These are phyloP conservation scores for Heliconius nattereri DNA, from an alignment of 1,140 invertebrate species.

Conservation along the genomic window DNA sequence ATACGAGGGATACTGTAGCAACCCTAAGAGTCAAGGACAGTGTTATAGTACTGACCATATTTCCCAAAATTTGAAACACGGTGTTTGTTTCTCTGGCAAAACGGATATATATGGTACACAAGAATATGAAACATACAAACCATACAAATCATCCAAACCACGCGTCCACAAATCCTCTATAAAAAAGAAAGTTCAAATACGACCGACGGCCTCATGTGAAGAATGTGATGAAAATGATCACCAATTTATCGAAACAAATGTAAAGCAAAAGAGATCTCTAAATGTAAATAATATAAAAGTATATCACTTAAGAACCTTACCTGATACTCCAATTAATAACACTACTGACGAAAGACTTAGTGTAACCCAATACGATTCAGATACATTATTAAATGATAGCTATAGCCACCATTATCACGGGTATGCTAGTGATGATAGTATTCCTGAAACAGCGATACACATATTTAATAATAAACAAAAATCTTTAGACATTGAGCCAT, in stretches of 20 bases:
- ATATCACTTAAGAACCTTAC: conserved; percentile 8
- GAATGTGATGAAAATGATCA: not conserved
- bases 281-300: conserved; percentile 17
- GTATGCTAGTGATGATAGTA: conserved; percentile 73
- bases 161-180: conserved; percentile 5
- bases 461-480: conserved; percentile 55
- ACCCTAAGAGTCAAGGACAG: conserved; percentile 42
- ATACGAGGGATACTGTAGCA: conserved; percentile 55
- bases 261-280: conserved; percentile 7
- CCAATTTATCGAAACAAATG: not conserved
- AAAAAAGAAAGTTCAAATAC: conserved; percentile 27
- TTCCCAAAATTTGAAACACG: not conserved
- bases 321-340: conserved; percentile 18
- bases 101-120: conserved; percentile 4
- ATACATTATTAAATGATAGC: conserved; percentile 36
- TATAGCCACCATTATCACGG: conserved; percentile 59
- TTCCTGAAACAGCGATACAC: conserved; percentile 73
- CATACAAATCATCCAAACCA: conserved; percentile 9
- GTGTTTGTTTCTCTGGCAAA: not conserved
- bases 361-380: not conserved
- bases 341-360: not conserved
- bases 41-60: conserved; percentile 50
- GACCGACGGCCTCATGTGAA: not conserved
- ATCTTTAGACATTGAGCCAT: conserved; percentile 39
- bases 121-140: conserved; percentile 7